Evolutionary conservation across 2,797 vertebrate species (phyloP).

Genomic region (Cheirogaleus major): DNA sequence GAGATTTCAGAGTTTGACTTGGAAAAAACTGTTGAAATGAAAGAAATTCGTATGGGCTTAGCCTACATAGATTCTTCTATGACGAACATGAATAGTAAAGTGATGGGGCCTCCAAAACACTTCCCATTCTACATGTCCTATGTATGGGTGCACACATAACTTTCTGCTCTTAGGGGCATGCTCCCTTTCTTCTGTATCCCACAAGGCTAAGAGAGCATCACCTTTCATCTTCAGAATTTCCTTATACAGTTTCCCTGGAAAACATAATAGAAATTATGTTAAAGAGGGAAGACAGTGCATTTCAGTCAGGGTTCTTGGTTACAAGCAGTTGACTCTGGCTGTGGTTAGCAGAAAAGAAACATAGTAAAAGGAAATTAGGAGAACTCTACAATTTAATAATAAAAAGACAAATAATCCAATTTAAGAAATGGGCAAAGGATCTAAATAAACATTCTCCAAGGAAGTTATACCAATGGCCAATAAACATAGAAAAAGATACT

Average conservation of each 20-base stretch:
- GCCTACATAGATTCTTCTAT: background rate
- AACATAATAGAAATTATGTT: background rate
- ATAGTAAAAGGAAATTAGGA: background rate
- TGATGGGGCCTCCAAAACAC: background rate
- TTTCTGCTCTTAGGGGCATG: background rate
- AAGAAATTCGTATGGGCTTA: background rate
- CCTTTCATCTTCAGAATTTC: background rate
- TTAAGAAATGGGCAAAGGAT: background rate
- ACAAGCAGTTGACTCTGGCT: background rate
- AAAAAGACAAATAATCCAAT: background rate
- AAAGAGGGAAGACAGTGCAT: background rate
- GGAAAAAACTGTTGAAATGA: constrained; percentile 32
- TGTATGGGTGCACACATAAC: background rate
- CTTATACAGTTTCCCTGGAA: background rate
- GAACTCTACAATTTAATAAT: background rate
- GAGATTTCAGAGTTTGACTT: background rate
- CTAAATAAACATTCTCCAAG: too few species aligned
- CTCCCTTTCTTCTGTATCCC: background rate
- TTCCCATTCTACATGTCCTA: background rate
- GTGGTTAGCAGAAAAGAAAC: constrained; percentile 21
- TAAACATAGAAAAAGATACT: too few species aligned
- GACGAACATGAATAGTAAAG: background rate
- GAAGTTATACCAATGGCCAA: too few species aligned
- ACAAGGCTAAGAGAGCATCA: background rate
- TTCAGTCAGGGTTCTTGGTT: background rate